phyloP scores from a whole-genome alignment of 2,797 vertebrate genomes.

The Eulemur rubriventer region DNA sequence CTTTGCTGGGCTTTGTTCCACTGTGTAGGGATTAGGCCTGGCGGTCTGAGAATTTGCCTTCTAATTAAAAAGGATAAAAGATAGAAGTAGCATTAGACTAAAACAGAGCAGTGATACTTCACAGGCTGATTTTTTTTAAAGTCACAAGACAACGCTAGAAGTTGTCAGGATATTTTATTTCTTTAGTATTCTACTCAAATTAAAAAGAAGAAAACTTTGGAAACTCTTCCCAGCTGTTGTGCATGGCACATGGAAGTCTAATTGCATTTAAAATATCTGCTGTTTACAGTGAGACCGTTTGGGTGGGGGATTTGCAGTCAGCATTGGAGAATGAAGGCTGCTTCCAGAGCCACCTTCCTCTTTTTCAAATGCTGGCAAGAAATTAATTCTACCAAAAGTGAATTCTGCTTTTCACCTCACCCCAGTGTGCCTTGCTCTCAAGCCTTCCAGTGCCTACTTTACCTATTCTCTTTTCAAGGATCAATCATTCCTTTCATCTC shows the following conservation, averaged over 20 bases:
- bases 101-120: conserved; percentile 96
- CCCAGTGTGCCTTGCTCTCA: conserved; percentile 67
- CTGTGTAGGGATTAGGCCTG: conserved; percentile 99
- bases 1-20: conserved; percentile 99
- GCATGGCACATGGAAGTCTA: conserved; percentile 68
- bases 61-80: conserved; percentile 99
- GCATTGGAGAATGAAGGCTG: conserved; percentile 55
- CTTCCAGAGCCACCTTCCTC: conserved; percentile 63
- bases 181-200: conserved; percentile 71
- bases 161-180: conserved; percentile 87
- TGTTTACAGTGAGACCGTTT: conserved; percentile 58
- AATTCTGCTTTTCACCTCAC: conserved; percentile 76
- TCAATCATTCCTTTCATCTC: conserved; percentile 82
- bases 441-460: conserved; percentile 75
- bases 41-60: conserved; percentile 99
- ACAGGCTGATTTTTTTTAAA: conserved; percentile 86
- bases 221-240: conserved; percentile 83
- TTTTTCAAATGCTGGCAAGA: conserved; percentile 62
- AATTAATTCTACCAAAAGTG: conserved; percentile 74
- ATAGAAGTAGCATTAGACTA: conserved; percentile 95
- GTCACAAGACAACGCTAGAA: conserved; percentile 92
- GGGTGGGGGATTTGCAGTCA: conserved; percentile 19
- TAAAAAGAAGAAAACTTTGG: conserved; percentile 79
- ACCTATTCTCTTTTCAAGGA: conserved; percentile 83
- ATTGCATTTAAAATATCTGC: conserved; percentile 69